Conservation (phyloP, 2,888 invertebrate genomes). For the Microctonus hyperodae region DNA sequence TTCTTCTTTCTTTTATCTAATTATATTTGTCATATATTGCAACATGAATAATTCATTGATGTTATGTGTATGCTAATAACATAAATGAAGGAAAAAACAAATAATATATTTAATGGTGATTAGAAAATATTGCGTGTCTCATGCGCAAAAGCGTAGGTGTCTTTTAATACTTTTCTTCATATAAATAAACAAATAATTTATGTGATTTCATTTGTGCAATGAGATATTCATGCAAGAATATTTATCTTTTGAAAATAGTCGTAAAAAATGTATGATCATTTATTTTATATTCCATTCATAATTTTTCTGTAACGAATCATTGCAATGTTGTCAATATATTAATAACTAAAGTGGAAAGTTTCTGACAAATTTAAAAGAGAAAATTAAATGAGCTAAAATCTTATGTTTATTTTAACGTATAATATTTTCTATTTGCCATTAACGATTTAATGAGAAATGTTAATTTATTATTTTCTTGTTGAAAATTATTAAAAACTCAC, state of each 20-base stretch:
- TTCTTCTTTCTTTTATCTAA: constrained; percentile 9
- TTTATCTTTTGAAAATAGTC: not conserved
- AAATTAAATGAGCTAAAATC: no score
- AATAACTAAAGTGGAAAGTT: not conserved
- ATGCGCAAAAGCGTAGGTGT: not conserved
- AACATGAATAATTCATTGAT: constrained; percentile 27
- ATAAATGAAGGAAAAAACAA: constrained; percentile 4
- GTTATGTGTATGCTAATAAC: constrained; percentile 22
- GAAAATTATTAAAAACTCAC: not conserved
- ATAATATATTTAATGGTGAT: constrained; percentile 12
- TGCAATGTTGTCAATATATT: not conserved
- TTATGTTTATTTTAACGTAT: no score
- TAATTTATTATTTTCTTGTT: no score
- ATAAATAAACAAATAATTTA: not conserved
- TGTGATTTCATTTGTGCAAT: constrained; percentile 5
- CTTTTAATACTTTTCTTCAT: constrained; percentile 11
- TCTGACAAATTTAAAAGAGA: no score
- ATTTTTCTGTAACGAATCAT: not conserved
- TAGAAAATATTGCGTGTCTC: constrained; percentile 21
- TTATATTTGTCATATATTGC: not conserved
- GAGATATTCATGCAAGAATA: not conserved
- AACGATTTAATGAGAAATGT: not conserved
- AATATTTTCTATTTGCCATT: not conserved
- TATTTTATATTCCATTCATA: not conserved
- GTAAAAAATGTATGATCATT: not conserved